Base-by-base conservation (phyloP, 2,797 vertebrate genomes). In the Rallus crepitans region DNA sequence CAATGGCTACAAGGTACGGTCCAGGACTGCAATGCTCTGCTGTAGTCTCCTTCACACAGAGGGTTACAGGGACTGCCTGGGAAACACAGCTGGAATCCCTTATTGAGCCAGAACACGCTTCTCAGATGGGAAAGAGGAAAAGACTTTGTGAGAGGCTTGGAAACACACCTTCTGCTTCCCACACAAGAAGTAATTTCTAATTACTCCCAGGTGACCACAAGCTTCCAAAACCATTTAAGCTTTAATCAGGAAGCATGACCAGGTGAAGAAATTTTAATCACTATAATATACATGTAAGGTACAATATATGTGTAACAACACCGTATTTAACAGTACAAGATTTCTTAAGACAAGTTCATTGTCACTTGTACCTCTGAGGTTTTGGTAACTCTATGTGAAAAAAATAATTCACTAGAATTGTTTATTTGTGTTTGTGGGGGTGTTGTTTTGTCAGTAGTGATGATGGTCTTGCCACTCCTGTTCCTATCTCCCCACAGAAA, bases 71-170 rank as follows among this genome's bases (percentile, higher is more conserved):
- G 35, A 16, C 15, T 4, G 35, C 59, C 48, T 1, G 13, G 9
- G 10, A 50, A 45, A 35, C 6, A 9, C 21, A 23, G n/a, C 23
- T 6, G 3, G n/a, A 23, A 12, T 14, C 8, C 11, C 23, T 52
- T 23, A 7, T 15, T 57, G 3, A 25, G 21, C 6, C 20, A 2
- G 27, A 15, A 70, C 17, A 30, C 1, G 0, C 20, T 35, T 7
- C 55, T 33, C 53, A 19, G 53, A 2, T 7, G n/a, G 15, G 39
- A 8, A 31, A 50, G 17, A 53, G 59, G 28, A n/a, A 13, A 77
- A 27, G 48, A 0, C 1, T 1, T 12, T 0, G 42, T 45, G 40
- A 30, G 7, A 24, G 5, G 5, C 9, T 8, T 35, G 40, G 40
- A 37, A 59, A 47, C 3, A 19, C 45, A 25, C 28, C 30, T 59